Evolutionary conservation across 1,140 invertebrate genomes (phyloP).

Genomic region (Saccostrea cuccullata): DNA sequence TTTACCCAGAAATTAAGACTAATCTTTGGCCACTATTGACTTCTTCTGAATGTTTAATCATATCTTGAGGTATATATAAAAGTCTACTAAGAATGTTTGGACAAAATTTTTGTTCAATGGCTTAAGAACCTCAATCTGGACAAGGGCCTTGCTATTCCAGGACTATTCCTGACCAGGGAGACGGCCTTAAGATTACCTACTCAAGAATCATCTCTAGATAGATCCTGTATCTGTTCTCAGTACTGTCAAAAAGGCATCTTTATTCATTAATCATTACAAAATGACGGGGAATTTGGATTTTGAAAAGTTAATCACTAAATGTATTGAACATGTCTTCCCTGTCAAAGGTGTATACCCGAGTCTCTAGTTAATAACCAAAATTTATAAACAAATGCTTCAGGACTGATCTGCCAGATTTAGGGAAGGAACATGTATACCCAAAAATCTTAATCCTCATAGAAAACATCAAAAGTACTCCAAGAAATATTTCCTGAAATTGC

Average conservation of each 20-base stretch:
- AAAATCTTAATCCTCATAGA: neutral
- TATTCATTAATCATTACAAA: conserved; percentile 14
- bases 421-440: neutral
- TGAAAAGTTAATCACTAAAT: neutral
- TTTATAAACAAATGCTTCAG: neutral
- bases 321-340: neutral
- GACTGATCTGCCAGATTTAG: neutral
- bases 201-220: neutral
- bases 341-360: neutral
- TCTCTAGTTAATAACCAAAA: neutral
- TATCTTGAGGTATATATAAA: neutral
- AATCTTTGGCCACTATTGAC: conserved; percentile 19
- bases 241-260: neutral
- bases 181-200: neutral
- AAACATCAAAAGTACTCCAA: neutral
- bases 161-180: neutral
- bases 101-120: neutral
- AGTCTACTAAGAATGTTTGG: conserved; percentile 9
- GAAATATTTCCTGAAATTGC: neutral
- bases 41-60: conserved; percentile 19
- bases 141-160: neutral
- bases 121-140: neutral
- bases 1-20: neutral
- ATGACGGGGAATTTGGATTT: neutral
- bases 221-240: neutral